Conservation (phyloP, 2,888 invertebrate genomes). For the Arrhopalites spinosus region DNA sequence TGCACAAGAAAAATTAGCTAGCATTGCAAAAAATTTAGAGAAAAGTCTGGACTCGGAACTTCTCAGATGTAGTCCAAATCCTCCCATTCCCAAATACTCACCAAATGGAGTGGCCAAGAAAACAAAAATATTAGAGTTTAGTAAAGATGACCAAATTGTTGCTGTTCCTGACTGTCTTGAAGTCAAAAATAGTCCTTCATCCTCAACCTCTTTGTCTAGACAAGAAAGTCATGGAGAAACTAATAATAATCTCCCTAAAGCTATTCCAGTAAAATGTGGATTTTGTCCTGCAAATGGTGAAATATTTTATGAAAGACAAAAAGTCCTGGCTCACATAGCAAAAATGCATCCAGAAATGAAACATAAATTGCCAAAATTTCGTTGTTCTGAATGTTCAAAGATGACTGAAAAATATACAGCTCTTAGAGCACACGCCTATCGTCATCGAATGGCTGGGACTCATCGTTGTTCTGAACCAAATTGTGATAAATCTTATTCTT, state of each 20-base stretch:
- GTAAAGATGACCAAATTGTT: neutral
- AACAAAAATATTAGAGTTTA: neutral
- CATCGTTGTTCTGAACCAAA: conserved; percentile 37
- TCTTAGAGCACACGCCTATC: conserved; percentile 42
- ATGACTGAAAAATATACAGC: conserved; percentile 45
- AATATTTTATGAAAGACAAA: conserved; percentile 27
- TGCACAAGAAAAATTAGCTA: conserved; percentile 53
- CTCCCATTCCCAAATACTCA: neutral
- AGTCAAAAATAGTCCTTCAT: neutral
- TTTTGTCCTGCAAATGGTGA: conserved; percentile 31
- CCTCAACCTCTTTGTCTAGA: neutral
- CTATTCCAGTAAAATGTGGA: conserved; percentile 35
- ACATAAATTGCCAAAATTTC: conserved; percentile 13
- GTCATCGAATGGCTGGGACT: conserved; percentile 38
- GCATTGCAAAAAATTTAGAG: conserved; percentile 50
- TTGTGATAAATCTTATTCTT: conserved; percentile 42
- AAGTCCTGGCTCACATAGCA: conserved; percentile 21
- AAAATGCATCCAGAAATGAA: conserved; percentile 31
- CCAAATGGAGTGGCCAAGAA: neutral
- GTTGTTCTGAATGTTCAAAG: conserved; percentile 45
- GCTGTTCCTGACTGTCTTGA: neutral
- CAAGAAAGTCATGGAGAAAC: neutral
- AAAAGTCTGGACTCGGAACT: conserved; percentile 26
- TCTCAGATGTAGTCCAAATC: neutral
- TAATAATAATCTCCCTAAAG: neutral